Percentiles rank a stretch among this genome's conserved stretches.
These are phyloP conservation scores for Geothlypis trichas DNA, from an alignment of 2,113 vertebrate genomes.

Conservation along the genomic window DNA sequence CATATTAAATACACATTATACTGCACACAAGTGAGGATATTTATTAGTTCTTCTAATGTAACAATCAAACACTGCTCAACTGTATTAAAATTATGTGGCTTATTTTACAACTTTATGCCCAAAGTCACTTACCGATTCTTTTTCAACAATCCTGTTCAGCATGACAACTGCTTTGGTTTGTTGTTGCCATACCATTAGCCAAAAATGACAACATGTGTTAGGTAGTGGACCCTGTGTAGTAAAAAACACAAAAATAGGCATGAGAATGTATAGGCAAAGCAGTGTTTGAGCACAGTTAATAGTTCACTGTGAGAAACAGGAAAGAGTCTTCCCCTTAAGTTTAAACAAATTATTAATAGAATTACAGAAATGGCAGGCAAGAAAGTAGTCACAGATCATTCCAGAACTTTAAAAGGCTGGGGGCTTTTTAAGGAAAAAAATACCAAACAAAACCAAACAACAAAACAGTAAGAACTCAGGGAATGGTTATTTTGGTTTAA, in stretches of 20 bases:
- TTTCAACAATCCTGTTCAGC: conserved; percentile 96
- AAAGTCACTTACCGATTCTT: conserved; percentile 89
- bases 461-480: background rate
- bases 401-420: background rate
- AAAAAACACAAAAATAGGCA: background rate
- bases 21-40: background rate
- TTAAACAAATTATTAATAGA: background rate
- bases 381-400: background rate
- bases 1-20: background rate
- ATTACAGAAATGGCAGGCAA: background rate
- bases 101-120: background rate
- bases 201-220: conserved; percentile 97
- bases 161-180: conserved; percentile 95
- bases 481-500: background rate
- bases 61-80: background rate
- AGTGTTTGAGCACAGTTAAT: background rate
- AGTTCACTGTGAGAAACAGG: background rate
- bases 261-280: background rate
- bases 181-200: conserved; percentile 98
- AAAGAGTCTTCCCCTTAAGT: background rate
- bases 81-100: background rate
- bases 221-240: conserved; percentile 88
- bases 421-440: background rate
- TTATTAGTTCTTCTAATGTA: background rate
- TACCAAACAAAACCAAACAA: background rate